A percentile compares a stretch with the other conserved stretches of the same genome.
These are phyloP conservation scores for Melanocharis versteri DNA, from an alignment of 2,113 vertebrate genomes.

Conservation along the genomic window DNA sequence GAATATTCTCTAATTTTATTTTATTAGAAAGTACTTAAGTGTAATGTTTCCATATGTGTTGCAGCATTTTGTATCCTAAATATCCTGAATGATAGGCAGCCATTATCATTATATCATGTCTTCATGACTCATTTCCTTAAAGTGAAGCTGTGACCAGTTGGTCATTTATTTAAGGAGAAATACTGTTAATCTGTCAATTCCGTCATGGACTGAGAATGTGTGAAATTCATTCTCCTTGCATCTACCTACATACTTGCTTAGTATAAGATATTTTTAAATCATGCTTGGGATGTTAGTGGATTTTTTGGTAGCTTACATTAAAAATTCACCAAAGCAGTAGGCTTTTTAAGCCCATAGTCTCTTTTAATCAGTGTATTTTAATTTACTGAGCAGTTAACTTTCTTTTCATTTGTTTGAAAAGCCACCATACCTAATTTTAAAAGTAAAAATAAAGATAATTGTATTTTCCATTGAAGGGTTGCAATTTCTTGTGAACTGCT, in stretches of 20 bases:
- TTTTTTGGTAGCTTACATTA: not conserved
- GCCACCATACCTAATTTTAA: not conserved
- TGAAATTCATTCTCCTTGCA: not conserved
- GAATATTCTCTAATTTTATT: not conserved
- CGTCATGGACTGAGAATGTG: not conserved
- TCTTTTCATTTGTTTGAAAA: not conserved
- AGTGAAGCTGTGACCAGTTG: not conserved
- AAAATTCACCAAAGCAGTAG: not conserved
- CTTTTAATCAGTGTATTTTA: not conserved
- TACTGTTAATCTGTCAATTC: not conserved
- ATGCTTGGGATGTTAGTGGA: not conserved
- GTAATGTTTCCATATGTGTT: not conserved
- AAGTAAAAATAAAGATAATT: not conserved
- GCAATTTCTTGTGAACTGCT: not conserved
- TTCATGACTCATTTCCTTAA: constrained; percentile 4
- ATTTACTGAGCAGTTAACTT: not conserved
- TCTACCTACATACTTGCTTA: not conserved
- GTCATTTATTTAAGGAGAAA: not conserved
- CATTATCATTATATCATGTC: not conserved
- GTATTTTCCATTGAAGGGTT: not conserved
- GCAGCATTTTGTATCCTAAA: not conserved
- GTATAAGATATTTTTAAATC: not conserved
- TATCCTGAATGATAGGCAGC: not conserved
- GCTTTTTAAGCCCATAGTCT: not conserved
- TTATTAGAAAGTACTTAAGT: not conserved